A percentile compares a stretch with the other conserved stretches of the same genome.
phyloP scores from a whole-genome alignment of 2,797 vertebrate genomes.

The Amblyopsis hoosieri region DNA sequence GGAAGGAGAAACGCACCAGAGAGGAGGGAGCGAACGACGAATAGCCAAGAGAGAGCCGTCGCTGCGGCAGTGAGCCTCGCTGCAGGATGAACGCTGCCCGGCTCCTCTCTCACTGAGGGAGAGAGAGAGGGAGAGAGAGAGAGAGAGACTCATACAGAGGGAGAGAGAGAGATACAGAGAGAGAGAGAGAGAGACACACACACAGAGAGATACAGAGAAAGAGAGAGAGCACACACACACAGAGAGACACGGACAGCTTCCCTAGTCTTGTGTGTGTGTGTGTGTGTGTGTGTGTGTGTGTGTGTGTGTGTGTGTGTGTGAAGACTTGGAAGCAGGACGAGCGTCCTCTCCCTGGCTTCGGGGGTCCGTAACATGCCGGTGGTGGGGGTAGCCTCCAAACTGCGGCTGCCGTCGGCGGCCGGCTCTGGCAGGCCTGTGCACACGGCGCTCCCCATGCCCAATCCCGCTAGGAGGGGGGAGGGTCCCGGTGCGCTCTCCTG shows the following conservation, averaged over 20 bases:
- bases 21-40: slow-evolving; percentile 40
- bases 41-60: slow-evolving; percentile 66
- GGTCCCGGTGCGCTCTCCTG: slow-evolving; percentile 76
- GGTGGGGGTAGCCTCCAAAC: slow-evolving; percentile 93
- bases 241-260: background rate
- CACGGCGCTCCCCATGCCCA: slow-evolving; percentile 89
- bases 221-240: background rate
- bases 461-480: slow-evolving; percentile 67
- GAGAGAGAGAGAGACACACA: background rate
- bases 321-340: slow-evolving; percentile 7
- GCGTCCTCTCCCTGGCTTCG: slow-evolving; percentile 9
- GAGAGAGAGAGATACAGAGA: background rate
- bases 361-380: slow-evolving; percentile 86
- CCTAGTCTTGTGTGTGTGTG: slow-evolving; percentile 8
- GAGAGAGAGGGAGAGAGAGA: background rate
- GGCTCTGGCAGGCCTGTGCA: slow-evolving; percentile 88
- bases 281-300: background rate
- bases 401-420: slow-evolving; percentile 85
- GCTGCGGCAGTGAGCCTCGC: slow-evolving; percentile 71
- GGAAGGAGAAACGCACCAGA: slow-evolving; percentile 41
- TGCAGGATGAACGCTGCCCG: slow-evolving; percentile 73
- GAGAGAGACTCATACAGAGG: background rate
- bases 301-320: background rate
- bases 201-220: background rate
- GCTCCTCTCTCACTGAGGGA: slow-evolving; percentile 63